A percentile compares a stretch with the other conserved stretches of the same genome.
Conservation (phyloP, 2,888 invertebrate species). For the Synanthedon tipuliformis region DNA sequence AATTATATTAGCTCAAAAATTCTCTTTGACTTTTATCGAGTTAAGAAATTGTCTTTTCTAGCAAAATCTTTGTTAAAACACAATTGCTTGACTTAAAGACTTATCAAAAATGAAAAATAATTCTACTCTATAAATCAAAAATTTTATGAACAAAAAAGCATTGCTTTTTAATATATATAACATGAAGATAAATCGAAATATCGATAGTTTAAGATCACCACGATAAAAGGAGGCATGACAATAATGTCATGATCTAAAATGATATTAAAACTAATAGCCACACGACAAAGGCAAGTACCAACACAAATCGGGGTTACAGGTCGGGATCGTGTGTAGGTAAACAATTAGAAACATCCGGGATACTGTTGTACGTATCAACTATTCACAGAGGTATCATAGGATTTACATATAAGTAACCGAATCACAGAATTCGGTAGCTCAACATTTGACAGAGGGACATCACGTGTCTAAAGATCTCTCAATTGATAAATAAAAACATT, state of each 20-base stretch:
- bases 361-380: slow-evolving; percentile 16
- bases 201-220: neutral
- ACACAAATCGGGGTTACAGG: slow-evolving; percentile 21
- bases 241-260: slow-evolving; percentile 1
- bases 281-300: slow-evolving; percentile 21
- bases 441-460: too few relatives aligned
- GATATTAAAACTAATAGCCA: slow-evolving; percentile 8
- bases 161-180: too few relatives aligned
- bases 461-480: too few relatives aligned
- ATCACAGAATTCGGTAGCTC: slow-evolving; percentile 25
- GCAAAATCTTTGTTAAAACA: too few relatives aligned
- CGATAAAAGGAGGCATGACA: neutral
- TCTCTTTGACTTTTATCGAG: too few relatives aligned
- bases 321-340: slow-evolving; percentile 18
- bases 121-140: too few relatives aligned
- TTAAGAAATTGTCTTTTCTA: too few relatives aligned
- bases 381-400: slow-evolving; percentile 4
- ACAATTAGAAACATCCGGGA: slow-evolving; percentile 12
- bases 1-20: too few relatives aligned
- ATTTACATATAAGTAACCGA: slow-evolving; percentile 27
- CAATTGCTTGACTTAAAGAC: too few relatives aligned
- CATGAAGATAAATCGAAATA: neutral
- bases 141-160: too few relatives aligned
- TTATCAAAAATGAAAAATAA: too few relatives aligned
- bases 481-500: too few relatives aligned